phyloP scores from a whole-genome alignment of 2,797 vertebrate species.

The Hippopotamyrus pictus region DNA sequence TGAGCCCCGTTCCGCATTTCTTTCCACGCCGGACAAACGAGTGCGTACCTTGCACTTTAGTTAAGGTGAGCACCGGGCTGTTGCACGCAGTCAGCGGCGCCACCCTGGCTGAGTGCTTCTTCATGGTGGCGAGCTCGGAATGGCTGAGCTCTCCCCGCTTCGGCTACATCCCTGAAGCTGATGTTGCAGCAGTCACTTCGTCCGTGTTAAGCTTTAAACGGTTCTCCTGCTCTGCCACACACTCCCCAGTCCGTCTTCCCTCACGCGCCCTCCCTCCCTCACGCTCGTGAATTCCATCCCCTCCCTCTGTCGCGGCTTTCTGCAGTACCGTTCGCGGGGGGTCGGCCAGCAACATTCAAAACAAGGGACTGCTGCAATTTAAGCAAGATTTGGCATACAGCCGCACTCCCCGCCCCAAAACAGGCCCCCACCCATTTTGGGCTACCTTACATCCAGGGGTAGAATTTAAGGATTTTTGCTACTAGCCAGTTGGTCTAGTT shows the following conservation, averaged over 20 bases:
- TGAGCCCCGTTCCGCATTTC: neutral
- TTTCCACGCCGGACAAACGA: neutral
- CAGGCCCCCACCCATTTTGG: neutral
- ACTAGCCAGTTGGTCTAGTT: neutral
- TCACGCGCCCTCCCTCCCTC: constrained; percentile 25
- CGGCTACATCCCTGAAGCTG: constrained; percentile 85
- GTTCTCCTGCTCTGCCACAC: constrained; percentile 34
- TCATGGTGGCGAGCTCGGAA: constrained; percentile 80
- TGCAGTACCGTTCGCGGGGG: constrained; percentile 45
- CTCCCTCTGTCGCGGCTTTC: constrained; percentile 44
- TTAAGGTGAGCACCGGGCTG: constrained; percentile 92
- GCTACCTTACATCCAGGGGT: neutral
- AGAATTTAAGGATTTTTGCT: neutral
- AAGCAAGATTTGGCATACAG: constrained; percentile 30
- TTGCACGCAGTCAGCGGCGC: constrained; percentile 93
- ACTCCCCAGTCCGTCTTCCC: constrained; percentile 25
- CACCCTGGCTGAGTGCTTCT: constrained; percentile 92
- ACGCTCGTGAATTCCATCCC: constrained; percentile 28
- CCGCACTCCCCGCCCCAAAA: neutral
- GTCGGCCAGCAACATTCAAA: constrained; percentile 41
- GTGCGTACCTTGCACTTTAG: constrained; percentile 88
- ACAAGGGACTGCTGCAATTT: constrained; percentile 56
- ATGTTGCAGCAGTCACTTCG: constrained; percentile 57
- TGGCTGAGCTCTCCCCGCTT: constrained; percentile 71
- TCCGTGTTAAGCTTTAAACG: constrained; percentile 42